Conservation (phyloP, 2,888 invertebrate species). For the Uropetala carovei region DNA sequence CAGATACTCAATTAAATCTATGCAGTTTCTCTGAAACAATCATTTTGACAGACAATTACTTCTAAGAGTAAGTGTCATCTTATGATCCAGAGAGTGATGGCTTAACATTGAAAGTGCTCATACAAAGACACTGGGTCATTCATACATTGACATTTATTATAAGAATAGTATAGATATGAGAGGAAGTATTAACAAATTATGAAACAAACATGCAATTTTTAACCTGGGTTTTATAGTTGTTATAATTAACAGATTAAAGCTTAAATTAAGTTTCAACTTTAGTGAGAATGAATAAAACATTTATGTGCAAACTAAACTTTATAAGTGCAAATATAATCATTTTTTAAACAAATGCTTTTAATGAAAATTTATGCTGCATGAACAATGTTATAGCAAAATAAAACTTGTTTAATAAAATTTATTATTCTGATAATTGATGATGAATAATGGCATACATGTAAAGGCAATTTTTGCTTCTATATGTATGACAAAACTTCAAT, state of each 20-base stretch:
- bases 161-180: not conserved
- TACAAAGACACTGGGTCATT: no score
- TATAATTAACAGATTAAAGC: not conserved
- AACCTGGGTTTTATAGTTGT: not conserved
- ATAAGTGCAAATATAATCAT: not conserved
- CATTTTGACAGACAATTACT: not conserved
- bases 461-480: not conserved
- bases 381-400: conserved; percentile 24
- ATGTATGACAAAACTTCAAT: not conserved
- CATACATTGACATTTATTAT: not conserved
- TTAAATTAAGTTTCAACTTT: not conserved
- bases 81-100: not conserved
- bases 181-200: not conserved
- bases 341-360: not conserved
- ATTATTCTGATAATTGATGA: conserved; percentile 9
- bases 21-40: not conserved
- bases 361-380: conserved; percentile 20
- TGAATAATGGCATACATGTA: conserved; percentile 15
- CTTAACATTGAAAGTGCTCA: not conserved
- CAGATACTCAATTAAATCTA: not conserved
- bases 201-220: conserved; percentile 9
- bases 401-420: not conserved
- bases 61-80: not conserved
- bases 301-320: not conserved
- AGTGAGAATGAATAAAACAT: not conserved